Conservation (phyloP, 2,113 vertebrate species). For the Podarcis raffonei region DNA sequence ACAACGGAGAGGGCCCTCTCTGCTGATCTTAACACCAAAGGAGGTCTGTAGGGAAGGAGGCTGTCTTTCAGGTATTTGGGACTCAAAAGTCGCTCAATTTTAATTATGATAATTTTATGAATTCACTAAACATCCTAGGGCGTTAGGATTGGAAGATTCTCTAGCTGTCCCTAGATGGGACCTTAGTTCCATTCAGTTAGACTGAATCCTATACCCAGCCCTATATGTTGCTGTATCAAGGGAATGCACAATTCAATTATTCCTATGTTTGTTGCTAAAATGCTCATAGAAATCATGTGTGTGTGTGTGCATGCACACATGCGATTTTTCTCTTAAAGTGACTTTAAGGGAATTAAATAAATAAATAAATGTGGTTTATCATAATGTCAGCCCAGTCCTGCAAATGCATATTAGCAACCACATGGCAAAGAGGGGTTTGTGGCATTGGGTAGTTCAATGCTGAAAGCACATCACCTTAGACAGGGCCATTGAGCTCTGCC, state of each 20-base stretch:
- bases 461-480: neutral
- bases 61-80: too few species aligned
- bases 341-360: constrained; percentile 50
- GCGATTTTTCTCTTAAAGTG: constrained; percentile 64
- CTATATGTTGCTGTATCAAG: neutral
- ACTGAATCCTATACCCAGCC: too few species aligned
- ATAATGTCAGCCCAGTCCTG: constrained; percentile 53
- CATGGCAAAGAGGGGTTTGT: neutral
- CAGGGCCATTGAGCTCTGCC: neutral
- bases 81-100: too few species aligned
- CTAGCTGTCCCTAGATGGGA: too few species aligned
- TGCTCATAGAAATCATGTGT: constrained; percentile 48
- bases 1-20: too few species aligned
- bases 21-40: too few species aligned
- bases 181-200: too few species aligned
- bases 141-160: too few species aligned
- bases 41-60: too few species aligned
- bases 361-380: constrained; percentile 65
- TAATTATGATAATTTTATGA: too few species aligned
- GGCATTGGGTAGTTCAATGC: too few species aligned
- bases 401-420: neutral
- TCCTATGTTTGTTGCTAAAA: constrained; percentile 65
- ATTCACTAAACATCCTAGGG: too few species aligned
- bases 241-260: constrained; percentile 44
- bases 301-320: constrained; percentile 32